These are phyloP conservation scores for Pungitius pungitius DNA, from an alignment of 2,113 vertebrate species.

Conservation along the genomic window DNA sequence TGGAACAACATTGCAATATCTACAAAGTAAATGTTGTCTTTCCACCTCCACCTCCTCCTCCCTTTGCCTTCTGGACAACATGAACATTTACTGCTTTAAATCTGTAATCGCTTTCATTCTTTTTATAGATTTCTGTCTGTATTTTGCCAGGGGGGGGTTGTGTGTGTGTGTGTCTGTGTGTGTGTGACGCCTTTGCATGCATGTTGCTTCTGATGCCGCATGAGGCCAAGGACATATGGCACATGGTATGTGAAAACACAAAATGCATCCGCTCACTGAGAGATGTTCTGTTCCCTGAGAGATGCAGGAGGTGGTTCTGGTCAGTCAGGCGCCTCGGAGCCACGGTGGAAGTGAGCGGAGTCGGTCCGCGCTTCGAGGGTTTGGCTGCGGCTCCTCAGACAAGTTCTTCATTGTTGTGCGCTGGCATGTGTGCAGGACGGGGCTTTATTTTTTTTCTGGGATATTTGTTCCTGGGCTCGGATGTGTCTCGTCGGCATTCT, in stretches of 20 bases:
- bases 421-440: background rate
- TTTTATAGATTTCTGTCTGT: background rate
- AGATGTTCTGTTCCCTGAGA: too few relatives aligned
- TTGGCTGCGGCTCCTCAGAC: constrained; percentile 4
- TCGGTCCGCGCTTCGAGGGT: background rate
- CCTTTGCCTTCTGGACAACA: background rate
- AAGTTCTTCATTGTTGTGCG: constrained; percentile 4
- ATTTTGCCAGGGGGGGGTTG: background rate
- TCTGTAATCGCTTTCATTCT: background rate
- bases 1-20: background rate
- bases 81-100: background rate
- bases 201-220: background rate
- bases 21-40: background rate
- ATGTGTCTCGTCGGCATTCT: background rate
- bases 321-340: background rate
- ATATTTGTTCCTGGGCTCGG: constrained; percentile 7
- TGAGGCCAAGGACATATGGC: background rate
- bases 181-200: background rate
- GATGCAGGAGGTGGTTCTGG: background rate
- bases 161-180: background rate
- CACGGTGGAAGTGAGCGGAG: background rate
- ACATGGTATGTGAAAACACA: background rate
- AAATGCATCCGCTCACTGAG: background rate
- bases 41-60: background rate
- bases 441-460: constrained; percentile 1